Conservation (phyloP, 2,113 vertebrate genomes). For the Montifringilla adamsi region DNA sequence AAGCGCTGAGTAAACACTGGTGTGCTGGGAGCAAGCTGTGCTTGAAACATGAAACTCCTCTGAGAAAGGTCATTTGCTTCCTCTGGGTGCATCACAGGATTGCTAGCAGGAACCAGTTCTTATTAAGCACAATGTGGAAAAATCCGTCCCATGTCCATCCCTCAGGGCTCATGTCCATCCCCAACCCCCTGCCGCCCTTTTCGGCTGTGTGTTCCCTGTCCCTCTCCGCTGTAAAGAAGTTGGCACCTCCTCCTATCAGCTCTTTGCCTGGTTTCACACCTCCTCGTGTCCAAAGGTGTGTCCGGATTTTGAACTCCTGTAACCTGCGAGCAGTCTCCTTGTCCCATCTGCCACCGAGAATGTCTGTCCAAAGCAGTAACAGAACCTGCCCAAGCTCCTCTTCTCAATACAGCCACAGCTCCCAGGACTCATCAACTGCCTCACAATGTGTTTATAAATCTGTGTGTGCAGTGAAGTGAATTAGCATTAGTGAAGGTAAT, state of each 20-base stretch:
- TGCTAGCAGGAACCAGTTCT: background rate
- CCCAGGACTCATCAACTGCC: background rate
- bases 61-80: background rate
- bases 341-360: accelerated
- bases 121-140: background rate
- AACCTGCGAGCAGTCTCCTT: background rate
- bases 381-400: background rate
- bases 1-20: background rate
- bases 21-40: background rate
- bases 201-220: background rate
- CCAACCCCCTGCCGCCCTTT: accelerated
- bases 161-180: background rate
- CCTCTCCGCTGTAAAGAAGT: accelerated
- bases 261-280: background rate
- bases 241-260: background rate
- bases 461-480: background rate
- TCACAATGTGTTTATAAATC: background rate
- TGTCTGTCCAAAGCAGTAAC: background rate
- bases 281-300: accelerated
- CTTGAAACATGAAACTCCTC: slow-evolving; percentile 8
- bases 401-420: background rate
- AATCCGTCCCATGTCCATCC: background rate
- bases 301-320: background rate
- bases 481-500: background rate
- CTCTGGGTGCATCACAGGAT: background rate